Percentiles rank a stretch among this genome's conserved stretches.
These are phyloP conservation scores for Semotilus atromaculatus DNA, from an alignment of 2,797 vertebrate species.

Conservation along the genomic window DNA sequence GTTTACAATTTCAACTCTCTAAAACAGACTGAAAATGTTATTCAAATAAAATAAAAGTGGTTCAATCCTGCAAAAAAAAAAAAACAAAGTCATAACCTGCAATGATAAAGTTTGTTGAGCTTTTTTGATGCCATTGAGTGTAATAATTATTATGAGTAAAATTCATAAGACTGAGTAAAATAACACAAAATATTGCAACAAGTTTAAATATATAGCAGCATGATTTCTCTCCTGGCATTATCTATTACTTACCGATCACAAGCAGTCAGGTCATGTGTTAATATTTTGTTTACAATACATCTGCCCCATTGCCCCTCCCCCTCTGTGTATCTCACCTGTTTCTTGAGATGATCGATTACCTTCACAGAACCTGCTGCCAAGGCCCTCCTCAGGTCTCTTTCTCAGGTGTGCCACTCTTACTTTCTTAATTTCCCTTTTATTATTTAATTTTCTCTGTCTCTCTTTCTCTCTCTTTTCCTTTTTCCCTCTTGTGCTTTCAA, in stretches of 20 bases:
- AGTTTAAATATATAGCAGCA: background rate
- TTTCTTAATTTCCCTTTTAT: slow-evolving; percentile 66
- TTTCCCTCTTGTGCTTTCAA: slow-evolving; percentile 30
- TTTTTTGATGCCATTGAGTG: background rate
- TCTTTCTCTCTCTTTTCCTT: slow-evolving; percentile 60
- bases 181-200: background rate
- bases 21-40: background rate
- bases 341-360: slow-evolving; percentile 63
- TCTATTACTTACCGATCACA: background rate
- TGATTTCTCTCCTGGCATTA: slow-evolving; percentile 9
- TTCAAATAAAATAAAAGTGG: slow-evolving; percentile 1
- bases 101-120: background rate
- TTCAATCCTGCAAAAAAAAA: background rate
- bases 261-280: slow-evolving; percentile 40
- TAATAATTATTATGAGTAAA: background rate
- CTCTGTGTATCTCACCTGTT: slow-evolving; percentile 78
- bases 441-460: slow-evolving; percentile 45
- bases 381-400: slow-evolving; percentile 55
- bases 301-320: slow-evolving; percentile 40
- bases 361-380: slow-evolving; percentile 73
- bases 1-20: too few species aligned
- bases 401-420: slow-evolving; percentile 44
- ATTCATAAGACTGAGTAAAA: background rate
- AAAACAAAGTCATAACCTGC: background rate
- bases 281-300: slow-evolving; percentile 15